Evolutionary conservation across 2,113 vertebrate species (phyloP).

Genomic region (Phaethon lepturus): DNA sequence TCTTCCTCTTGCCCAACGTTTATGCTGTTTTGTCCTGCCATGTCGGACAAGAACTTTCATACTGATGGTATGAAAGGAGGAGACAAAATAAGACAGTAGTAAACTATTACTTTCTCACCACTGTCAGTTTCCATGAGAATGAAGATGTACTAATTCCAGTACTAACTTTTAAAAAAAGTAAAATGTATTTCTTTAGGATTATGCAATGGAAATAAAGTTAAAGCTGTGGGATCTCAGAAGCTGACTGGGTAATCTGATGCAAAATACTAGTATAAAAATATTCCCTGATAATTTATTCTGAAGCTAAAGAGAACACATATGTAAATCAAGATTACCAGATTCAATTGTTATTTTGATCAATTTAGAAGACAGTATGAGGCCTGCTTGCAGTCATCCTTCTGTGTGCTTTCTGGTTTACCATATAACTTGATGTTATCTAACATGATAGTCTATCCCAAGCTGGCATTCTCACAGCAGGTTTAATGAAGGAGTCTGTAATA

Average conservation of each 20-base stretch:
- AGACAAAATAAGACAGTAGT: background rate
- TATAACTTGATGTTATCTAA: background rate
- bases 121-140: background rate
- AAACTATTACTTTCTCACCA: background rate
- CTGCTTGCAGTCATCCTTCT: background rate
- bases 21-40: background rate
- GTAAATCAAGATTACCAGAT: background rate
- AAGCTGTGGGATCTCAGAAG: background rate
- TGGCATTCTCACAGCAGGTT: background rate
- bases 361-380: background rate
- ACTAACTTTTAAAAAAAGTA: background rate
- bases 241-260: fast-evolving
- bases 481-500: background rate
- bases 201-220: background rate
- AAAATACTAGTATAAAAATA: background rate
- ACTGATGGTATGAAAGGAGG: background rate
- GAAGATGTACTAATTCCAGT: background rate
- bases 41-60: background rate
- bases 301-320: background rate
- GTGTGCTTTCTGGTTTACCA: background rate
- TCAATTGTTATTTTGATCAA: background rate
- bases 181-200: background rate
- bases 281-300: background rate
- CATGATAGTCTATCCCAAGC: background rate
- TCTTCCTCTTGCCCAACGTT: background rate